Percentiles rank a stretch among this genome's conserved stretches.
These are phyloP conservation scores for Bembecia ichneumoniformis DNA, from an alignment of 2,888 invertebrate species.

Conservation along the genomic window DNA sequence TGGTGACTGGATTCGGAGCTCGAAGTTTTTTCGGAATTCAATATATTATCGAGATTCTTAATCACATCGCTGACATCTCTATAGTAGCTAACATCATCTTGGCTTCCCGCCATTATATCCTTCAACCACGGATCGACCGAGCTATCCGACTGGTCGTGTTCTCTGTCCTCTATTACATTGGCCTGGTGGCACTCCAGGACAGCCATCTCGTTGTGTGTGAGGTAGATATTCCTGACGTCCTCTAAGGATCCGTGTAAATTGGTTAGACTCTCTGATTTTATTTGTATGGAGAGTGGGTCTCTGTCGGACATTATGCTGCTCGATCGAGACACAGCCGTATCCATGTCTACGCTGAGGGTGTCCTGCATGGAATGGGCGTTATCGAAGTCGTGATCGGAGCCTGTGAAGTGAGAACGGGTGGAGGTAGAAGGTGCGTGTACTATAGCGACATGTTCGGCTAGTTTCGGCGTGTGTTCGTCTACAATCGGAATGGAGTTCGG, in stretches of 20 bases:
- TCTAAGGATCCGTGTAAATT: conserved; percentile 81
- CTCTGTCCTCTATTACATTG: conserved; percentile 41
- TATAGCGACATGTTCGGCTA: conserved; percentile 40
- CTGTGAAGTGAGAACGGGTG: conserved; percentile 39
- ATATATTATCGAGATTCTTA: conserved; percentile 75
- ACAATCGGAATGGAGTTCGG: conserved; percentile 75
- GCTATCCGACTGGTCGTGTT: conserved; percentile 50
- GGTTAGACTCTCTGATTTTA: conserved; percentile 70
- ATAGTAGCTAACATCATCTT: conserved; percentile 74
- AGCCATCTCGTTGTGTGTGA: conserved; percentile 56
- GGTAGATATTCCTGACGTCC: conserved; percentile 65
- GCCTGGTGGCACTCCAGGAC: conserved; percentile 56
- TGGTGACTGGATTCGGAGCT: conserved; percentile 73
- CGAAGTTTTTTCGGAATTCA: conserved; percentile 74
- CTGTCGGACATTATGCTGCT: conserved; percentile 60
- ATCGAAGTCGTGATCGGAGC: conserved; percentile 42
- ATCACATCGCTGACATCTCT: conserved; percentile 75
- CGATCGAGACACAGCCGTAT: conserved; percentile 50
- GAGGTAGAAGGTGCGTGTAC: conserved; percentile 56
- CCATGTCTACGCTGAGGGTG: conserved; percentile 45
- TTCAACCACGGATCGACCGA: conserved; percentile 74
- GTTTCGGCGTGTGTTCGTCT: conserved; percentile 50
- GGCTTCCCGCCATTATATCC: conserved; percentile 71
- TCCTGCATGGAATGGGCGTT: conserved; percentile 33
- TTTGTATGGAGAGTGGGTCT: conserved; percentile 48